Base-by-base conservation (phyloP, 2,888 invertebrate species). In the Hydrotaea diabolus region DNA sequence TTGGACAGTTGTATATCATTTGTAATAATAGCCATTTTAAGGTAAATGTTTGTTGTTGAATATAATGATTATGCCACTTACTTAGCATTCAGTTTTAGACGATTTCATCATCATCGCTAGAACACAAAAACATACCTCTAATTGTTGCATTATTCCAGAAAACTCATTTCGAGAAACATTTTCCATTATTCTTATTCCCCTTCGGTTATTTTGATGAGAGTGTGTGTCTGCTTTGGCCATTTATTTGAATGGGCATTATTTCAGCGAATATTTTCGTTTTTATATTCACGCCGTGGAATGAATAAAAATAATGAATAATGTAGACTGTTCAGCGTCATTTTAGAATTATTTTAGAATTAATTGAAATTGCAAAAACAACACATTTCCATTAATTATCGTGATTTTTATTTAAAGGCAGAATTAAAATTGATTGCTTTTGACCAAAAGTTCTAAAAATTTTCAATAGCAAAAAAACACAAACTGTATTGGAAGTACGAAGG, bases 141-240 rank as follows among this genome's bases (percentile, higher is more conserved):
- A 79, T 79, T 82, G 71, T 57, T 79, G 43, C 17, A 49, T 79
- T 69, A 64, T 76, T 46, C 62, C 49, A 59, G 76, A 57, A 46
- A 55, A 72, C 57, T 76, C 64, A 76, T 79, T 76, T 79, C 46
- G 43, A 66, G 57, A 76, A 79, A 72, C 26, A 72, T 78, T 21
- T 79, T 78, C 62, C 26, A 82, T 82, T 78, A 75, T 82, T 55
- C 55, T 55, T 43, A n/a, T n/a, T n/a, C n/a, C n/a, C n/a, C n/a
- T 43, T 39, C 39, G 17, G 36, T 8, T 39, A 13, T 39, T 39
- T 8, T 39, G 39, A 13, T 39, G 39, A 13, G 5, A 59, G 26
- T 3, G 36, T 59, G 36, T 62, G 15, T 69, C 23, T 69, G 21
- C 13, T 64, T 43, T n/a, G n/a, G n/a, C n/a, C n/a, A n/a, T n/a